Evolutionary conservation across 1,140 invertebrate genomes (phyloP).

Genomic region (Meloidogyne hapla): DNA sequence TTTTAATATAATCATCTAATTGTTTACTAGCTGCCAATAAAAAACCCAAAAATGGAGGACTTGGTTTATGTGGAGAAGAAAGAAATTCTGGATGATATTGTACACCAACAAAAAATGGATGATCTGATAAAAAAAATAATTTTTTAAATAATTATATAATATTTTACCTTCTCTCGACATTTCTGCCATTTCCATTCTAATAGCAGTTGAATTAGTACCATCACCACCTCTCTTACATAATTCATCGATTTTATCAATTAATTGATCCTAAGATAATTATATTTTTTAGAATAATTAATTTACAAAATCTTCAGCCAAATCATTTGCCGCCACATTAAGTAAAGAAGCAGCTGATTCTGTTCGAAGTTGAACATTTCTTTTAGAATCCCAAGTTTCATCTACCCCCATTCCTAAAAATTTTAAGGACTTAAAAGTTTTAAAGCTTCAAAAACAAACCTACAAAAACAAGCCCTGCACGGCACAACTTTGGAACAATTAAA

Average conservation of each 20-base stretch:
- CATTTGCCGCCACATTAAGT: conserved; percentile 46
- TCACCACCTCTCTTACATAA: conserved; percentile 55
- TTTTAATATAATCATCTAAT: conserved; percentile 38
- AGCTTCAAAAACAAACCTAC: conserved; percentile 72
- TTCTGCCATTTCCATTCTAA: conserved; percentile 81
- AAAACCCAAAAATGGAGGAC: conserved; percentile 89
- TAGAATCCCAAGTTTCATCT: conserved; percentile 59
- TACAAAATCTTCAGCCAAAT: conserved; percentile 27
- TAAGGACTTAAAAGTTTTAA: conserved; percentile 68
- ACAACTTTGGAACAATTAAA: conserved; percentile 68
- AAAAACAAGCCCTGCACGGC: conserved; percentile 82
- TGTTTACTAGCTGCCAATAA: conserved; percentile 78
- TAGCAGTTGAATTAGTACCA: conserved; percentile 65
- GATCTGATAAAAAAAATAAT: conserved; percentile 65
- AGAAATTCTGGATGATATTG: conserved; percentile 98
- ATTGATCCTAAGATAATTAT: conserved; percentile 10
- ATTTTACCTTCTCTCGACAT: conserved; percentile 57
- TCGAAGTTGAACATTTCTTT: conserved; percentile 20
- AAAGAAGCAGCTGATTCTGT: conserved; percentile 53
- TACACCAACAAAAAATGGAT: conserved; percentile 89
- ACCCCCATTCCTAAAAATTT: conserved; percentile 67
- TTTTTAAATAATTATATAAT: background rate
- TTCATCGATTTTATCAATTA: conserved; percentile 53
- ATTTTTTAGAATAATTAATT: background rate
- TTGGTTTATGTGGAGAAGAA: conserved; percentile 85